These are phyloP conservation scores for Teleogryllus occipitalis DNA, from an alignment of 1,140 invertebrate genomes.

Conservation along the genomic window DNA sequence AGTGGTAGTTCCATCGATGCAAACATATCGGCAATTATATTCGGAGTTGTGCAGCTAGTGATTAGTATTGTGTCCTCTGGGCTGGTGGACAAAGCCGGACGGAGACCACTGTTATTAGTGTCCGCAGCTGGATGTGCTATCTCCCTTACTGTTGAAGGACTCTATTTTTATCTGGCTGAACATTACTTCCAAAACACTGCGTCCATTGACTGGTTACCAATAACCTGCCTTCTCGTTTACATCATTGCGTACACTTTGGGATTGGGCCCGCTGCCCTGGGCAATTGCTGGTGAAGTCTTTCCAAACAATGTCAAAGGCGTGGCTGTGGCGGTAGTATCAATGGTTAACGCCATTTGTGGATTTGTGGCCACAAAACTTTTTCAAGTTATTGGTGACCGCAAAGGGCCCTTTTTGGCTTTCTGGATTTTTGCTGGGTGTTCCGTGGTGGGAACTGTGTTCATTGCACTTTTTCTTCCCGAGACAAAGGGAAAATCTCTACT, in stretches of 20 bases:
- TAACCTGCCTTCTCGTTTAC: slow-evolving; percentile 47
- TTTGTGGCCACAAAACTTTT: slow-evolving; percentile 48
- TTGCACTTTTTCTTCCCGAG: slow-evolving; percentile 42
- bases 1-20: slow-evolving; percentile 39
- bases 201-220: slow-evolving; percentile 41
- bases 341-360: slow-evolving; percentile 38
- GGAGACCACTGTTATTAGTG: slow-evolving; percentile 39
- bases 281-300: slow-evolving; percentile 53
- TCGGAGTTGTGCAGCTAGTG: slow-evolving; percentile 31
- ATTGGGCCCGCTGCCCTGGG: slow-evolving; percentile 48
- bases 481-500: slow-evolving; percentile 43
- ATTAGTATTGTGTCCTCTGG: slow-evolving; percentile 28
- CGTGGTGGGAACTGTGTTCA: slow-evolving; percentile 46
- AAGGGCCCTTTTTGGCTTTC: slow-evolving; percentile 46
- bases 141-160: slow-evolving; percentile 26
- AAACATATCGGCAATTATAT: slow-evolving; percentile 39
- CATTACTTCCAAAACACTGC: slow-evolving; percentile 33
- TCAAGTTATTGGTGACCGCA: slow-evolving; percentile 42
- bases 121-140: slow-evolving; percentile 27
- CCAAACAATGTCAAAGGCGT: slow-evolving; percentile 51
- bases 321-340: slow-evolving; percentile 40
- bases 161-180: slow-evolving; percentile 41
- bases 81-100: slow-evolving; percentile 32
- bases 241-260: slow-evolving; percentile 48
- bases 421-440: slow-evolving; percentile 46